Evolutionary conservation across 2,797 vertebrate genomes (phyloP).

Genomic region (Xiphorhynchus erythropygius): DNA sequence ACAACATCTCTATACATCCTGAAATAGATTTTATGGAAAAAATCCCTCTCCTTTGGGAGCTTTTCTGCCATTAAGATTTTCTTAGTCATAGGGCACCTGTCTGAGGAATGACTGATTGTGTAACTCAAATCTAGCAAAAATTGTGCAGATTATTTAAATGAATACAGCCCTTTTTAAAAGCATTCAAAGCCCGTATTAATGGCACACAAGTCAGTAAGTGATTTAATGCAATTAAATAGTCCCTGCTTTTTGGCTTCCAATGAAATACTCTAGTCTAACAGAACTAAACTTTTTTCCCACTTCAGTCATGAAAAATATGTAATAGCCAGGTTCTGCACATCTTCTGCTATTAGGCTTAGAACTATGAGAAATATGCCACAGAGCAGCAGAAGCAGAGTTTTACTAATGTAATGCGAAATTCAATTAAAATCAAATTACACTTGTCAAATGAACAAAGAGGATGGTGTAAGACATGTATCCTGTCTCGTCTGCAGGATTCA

Average conservation of each 20-base stretch:
- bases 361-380: not conserved
- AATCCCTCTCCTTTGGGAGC: not conserved
- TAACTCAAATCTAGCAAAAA: not conserved
- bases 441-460: not conserved
- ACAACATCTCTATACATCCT: not conserved
- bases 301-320: not conserved
- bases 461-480: not conserved
- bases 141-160: not conserved
- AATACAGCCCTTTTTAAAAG: not conserved
- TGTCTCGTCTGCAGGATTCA: not conserved
- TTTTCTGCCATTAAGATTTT: not conserved
- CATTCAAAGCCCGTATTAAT: not conserved
- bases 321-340: not conserved
- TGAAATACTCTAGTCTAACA: not conserved
- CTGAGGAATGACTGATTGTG: not conserved
- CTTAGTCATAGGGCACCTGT: not conserved
- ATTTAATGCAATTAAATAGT: not conserved
- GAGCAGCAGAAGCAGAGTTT: not conserved
- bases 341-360: not conserved
- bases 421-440: not conserved
- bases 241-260: not conserved
- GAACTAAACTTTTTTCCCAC: not conserved
- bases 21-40: not conserved
- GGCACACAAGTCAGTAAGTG: not conserved
- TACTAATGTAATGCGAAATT: not conserved